A percentile compares a stretch with the other conserved stretches of the same genome.
Evolutionary conservation across 2,113 vertebrate species (phyloP).

Genomic region (Redunca redunca): DNA sequence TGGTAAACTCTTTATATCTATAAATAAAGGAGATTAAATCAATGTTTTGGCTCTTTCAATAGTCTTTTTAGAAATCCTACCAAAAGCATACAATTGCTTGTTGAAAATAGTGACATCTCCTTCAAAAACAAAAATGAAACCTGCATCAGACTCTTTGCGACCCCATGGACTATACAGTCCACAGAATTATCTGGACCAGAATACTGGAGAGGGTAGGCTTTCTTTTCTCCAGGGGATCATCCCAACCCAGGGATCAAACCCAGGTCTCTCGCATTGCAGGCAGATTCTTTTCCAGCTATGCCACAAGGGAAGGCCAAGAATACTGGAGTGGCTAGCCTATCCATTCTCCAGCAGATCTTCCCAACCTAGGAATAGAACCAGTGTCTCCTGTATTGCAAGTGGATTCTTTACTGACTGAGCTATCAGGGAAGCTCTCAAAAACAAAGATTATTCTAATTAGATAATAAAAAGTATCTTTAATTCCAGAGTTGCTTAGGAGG

Average conservation of each 20-base stretch:
- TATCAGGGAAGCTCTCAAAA: neutral
- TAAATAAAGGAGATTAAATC: neutral
- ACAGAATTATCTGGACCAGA: neutral
- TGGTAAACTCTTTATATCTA: neutral
- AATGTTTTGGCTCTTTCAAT: neutral
- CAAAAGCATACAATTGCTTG: neutral
- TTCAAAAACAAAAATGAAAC: neutral
- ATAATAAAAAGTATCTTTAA: neutral
- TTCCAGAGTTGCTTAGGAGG: neutral
- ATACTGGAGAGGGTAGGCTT: neutral
- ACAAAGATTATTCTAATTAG: neutral
- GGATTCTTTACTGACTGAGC: neutral
- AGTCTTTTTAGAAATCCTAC: neutral
- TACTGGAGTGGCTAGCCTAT: neutral
- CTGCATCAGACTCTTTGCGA: neutral
- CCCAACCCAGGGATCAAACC: neutral
- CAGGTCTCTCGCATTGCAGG: neutral
- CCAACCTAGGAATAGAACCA: rapidly evolving
- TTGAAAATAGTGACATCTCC: neutral
- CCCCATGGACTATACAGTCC: neutral
- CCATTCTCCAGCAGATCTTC: neutral
- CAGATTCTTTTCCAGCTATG: neutral
- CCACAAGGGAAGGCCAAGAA: neutral
- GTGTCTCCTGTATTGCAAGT: neutral
- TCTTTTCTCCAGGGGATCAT: neutral